Conservation (phyloP, 2,888 invertebrate species). For the Agrotis puta region DNA sequence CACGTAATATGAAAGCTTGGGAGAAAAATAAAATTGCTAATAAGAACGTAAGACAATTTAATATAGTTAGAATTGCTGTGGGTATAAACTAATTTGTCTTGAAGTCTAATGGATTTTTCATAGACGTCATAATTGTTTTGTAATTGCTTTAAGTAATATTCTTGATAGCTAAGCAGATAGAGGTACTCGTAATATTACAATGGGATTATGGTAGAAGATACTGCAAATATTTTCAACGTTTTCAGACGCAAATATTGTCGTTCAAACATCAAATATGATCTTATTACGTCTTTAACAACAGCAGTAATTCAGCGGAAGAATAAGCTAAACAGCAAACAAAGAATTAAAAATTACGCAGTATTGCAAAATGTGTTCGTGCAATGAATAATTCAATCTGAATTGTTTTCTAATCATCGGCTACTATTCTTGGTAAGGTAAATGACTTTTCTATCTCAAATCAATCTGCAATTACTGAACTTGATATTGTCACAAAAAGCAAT, state of each 20-base stretch:
- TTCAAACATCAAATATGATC: conserved; percentile 22
- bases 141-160: conserved; percentile 3
- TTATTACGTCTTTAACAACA: conserved; percentile 45
- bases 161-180: conserved; percentile 9
- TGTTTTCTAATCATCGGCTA: conserved; percentile 60
- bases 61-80: conserved; percentile 5
- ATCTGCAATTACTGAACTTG: conserved; percentile 20
- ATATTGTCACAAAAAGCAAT: conserved; percentile 33
- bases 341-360: conserved; percentile 56
- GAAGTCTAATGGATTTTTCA: conserved; percentile 13
- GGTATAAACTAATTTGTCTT: conserved; percentile 2
- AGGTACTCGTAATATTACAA: background rate
- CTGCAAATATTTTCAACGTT: conserved; percentile 22
- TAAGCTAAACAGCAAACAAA: conserved; percentile 49
- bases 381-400: conserved; percentile 68
- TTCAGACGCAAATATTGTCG: conserved; percentile 29
- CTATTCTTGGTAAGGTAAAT: conserved; percentile 43
- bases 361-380: conserved; percentile 62
- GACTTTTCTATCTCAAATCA: conserved; percentile 45
- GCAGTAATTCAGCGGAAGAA: conserved; percentile 65
- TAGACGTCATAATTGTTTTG: conserved; percentile 20
- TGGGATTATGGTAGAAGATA: background rate
- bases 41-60: conserved; percentile 16
- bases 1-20: conserved; percentile 31
- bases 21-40: conserved; percentile 25